Evolutionary conservation across 2,888 invertebrate species (phyloP), one percentile per base, ranked within the genome.

Genomic region (Serrognathus titanus): DNA sequence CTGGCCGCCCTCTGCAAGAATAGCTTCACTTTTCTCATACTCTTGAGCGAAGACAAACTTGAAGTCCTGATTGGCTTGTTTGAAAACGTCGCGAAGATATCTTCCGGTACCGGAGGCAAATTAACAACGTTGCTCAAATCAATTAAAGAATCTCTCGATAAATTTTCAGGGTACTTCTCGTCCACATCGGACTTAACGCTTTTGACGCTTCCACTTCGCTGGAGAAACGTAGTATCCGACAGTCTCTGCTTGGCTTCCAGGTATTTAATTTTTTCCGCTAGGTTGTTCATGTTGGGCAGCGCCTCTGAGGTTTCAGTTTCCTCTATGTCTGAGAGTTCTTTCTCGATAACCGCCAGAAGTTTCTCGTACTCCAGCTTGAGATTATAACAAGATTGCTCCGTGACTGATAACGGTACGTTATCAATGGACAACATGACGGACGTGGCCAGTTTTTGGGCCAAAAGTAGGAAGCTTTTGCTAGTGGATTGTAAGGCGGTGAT

Each of bases 81-180:
- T n/a, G 70, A 64, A 54, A 75, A 78, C 59, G 74, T 71, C 2
- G 77, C 75, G 55, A 79, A 79, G 46, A 76, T 78, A 60, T 79
- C 79, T 69, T 80, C 80, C 0, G 79, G 80, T 0, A 80, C 79
- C 1, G 79, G 72, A 2, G 79, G 78, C 49, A 80, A 66, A 67
- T 78, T 79, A 0, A 72, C 70, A 2, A 78, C 74, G 53, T 71
- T 76, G 58, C 75, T 75, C 13, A 79, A 65, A 64, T 79, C 79
- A 20, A 79, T 76, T 12, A 78, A 64, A 3, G 79, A 79, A 58
- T 79, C 79, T 38, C 75, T 69, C 2, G 79, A 78, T 66, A 77
- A 71, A 65, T 76, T 78, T 60, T 79, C 79, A 0, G 80, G 80
- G 68, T 79, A 80, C 63, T 78, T 79, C 66, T 79, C 79, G 58